These are phyloP conservation scores for Callopanchax toddi DNA, from an alignment of 2,113 vertebrate genomes.

Conservation along the genomic window DNA sequence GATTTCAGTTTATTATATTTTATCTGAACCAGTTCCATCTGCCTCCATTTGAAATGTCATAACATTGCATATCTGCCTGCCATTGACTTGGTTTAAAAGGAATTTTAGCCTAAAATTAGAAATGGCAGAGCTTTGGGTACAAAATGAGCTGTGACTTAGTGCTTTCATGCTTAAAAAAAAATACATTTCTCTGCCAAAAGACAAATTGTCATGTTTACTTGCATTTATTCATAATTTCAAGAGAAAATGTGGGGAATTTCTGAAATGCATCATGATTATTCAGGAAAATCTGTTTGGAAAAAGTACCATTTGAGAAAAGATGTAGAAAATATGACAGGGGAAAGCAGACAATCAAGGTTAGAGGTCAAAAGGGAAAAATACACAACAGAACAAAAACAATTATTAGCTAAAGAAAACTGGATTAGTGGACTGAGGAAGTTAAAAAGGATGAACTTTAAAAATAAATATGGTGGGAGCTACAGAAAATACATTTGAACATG, in stretches of 20 bases:
- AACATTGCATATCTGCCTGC: background rate
- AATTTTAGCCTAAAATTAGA: background rate
- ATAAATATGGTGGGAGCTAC: too few species aligned
- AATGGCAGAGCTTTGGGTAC: background rate
- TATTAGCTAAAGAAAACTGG: too few species aligned
- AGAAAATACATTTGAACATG: too few species aligned
- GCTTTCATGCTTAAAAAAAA: background rate
- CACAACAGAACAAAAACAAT: background rate
- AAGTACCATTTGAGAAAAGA: slow-evolving; percentile 8
- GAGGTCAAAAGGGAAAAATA: background rate
- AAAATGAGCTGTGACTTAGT: background rate
- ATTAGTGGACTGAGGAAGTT: too few species aligned
- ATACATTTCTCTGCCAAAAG: too few species aligned
- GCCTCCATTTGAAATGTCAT: background rate
- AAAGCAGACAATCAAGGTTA: background rate
- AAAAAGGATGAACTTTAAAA: too few species aligned
- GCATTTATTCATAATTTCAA: slow-evolving; percentile 4
- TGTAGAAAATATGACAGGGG: slow-evolving; percentile 7
- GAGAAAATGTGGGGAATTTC: background rate
- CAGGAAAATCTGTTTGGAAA: slow-evolving; percentile 12
- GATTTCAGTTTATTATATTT: slow-evolving; percentile 1
- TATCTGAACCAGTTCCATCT: background rate
- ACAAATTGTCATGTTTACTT: background rate
- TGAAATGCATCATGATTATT: slow-evolving; percentile 1
- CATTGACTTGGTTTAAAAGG: background rate